A percentile compares a stretch with the other conserved stretches of the same genome.
Evolutionary conservation across 2,888 invertebrate genomes (phyloP).

Genomic region (Eurytoma californica): DNA sequence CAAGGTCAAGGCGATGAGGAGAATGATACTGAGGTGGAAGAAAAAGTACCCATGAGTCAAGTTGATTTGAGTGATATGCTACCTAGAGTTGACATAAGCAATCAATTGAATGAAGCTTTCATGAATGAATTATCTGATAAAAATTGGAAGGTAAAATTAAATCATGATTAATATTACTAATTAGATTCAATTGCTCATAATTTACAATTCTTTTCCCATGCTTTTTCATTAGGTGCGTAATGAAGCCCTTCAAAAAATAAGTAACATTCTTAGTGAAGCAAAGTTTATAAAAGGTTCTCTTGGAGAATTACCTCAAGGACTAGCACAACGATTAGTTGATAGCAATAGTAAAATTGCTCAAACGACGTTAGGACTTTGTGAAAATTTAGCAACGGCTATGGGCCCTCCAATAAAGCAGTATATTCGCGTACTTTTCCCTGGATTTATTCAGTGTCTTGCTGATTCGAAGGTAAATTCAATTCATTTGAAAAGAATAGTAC

Average conservation of each 20-base stretch:
- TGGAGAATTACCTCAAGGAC: constrained; percentile 88
- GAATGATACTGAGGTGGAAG: constrained; percentile 75
- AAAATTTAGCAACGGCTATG: constrained; percentile 88
- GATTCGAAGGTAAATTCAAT: constrained; percentile 81
- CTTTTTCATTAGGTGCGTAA: constrained; percentile 71
- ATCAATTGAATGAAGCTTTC: constrained; percentile 87
- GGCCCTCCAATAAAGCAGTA: constrained; percentile 88
- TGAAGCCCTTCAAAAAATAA: constrained; percentile 79
- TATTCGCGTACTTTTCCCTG: constrained; percentile 88
- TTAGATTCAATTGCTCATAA: not conserved
- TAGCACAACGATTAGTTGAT: constrained; percentile 87
- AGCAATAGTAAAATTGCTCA: constrained; percentile 95
- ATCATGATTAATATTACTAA: not conserved
- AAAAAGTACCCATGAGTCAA: constrained; percentile 77
- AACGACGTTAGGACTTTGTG: constrained; percentile 88
- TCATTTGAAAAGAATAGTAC: not conserved
- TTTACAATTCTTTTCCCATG: constrained; percentile 27
- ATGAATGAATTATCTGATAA: constrained; percentile 90
- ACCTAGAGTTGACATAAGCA: constrained; percentile 87
- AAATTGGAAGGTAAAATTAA: constrained; percentile 88
- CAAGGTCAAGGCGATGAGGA: constrained; percentile 73
- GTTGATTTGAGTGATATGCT: constrained; percentile 79
- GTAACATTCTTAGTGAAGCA: constrained; percentile 83
- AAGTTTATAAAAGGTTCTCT: constrained; percentile 89
- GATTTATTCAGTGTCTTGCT: constrained; percentile 82